A percentile compares a stretch with the other conserved stretches of the same genome.
phyloP scores from a whole-genome alignment of 1,140 invertebrate species.

The Zaprionus tsacasi region DNA sequence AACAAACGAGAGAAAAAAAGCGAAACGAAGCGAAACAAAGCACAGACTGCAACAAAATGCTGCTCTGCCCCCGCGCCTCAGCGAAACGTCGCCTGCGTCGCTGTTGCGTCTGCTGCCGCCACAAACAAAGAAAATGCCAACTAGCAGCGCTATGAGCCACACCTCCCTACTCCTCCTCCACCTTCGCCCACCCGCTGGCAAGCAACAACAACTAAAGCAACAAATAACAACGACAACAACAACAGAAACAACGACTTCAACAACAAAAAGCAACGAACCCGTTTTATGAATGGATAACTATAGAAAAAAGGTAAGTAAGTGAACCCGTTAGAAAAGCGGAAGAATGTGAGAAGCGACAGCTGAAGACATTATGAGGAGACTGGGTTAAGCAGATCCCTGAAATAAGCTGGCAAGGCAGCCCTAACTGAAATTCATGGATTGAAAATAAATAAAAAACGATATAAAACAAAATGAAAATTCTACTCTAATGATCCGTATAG shows the following conservation, averaged over 20 bases:
- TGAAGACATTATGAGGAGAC: not conserved
- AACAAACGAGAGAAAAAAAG: constrained; percentile 1
- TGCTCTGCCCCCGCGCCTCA: constrained; percentile 33
- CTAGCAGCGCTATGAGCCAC: constrained; percentile 29
- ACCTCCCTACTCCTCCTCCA: constrained; percentile 1
- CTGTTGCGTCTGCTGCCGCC: constrained; percentile 69
- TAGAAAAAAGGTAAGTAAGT: constrained; percentile 75
- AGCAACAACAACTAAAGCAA: constrained; percentile 26
- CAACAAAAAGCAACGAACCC: constrained; percentile 37
- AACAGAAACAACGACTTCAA: constrained; percentile 23
- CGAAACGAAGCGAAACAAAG: not conserved
- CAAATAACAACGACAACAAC: constrained; percentile 28
- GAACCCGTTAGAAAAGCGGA: not conserved
- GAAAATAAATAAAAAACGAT: too few species aligned
- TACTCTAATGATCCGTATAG: not conserved
- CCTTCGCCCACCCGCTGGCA: constrained; percentile 23
- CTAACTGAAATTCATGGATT: not conserved
- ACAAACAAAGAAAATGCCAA: constrained; percentile 74
- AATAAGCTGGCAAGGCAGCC: not conserved
- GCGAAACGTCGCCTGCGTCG: constrained; percentile 59
- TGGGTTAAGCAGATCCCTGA: not conserved
- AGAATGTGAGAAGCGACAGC: not conserved
- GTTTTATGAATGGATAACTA: constrained; percentile 80
- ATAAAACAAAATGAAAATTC: not conserved
- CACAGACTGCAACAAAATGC: constrained; percentile 42